Percentiles rank a stretch among this genome's conserved stretches.
Conservation (phyloP, 2,113 vertebrate species). For the Archocentrus centrarchus region DNA sequence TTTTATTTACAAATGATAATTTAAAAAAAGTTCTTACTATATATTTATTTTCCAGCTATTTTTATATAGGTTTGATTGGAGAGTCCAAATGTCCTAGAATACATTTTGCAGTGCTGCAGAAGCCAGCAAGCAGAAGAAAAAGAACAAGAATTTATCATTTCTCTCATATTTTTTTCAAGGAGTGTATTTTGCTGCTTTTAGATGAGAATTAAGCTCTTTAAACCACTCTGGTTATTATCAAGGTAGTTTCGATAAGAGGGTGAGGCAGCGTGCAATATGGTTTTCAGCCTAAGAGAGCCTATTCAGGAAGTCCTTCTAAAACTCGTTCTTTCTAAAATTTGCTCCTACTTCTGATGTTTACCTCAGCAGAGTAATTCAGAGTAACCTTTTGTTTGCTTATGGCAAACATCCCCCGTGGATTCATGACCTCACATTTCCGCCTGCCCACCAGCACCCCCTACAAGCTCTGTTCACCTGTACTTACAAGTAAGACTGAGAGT, state of each 20-base stretch:
- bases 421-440: no score
- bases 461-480: no score
- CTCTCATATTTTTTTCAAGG: accelerated
- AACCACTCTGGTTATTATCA: background rate
- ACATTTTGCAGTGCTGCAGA: background rate
- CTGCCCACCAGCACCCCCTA: no score
- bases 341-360: background rate
- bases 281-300: background rate
- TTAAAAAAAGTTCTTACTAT: background rate
- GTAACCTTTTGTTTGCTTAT: background rate
- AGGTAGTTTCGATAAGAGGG: accelerated
- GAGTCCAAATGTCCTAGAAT: no score
- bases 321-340: background rate
- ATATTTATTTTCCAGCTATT: background rate
- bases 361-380: background rate
- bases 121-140: background rate
- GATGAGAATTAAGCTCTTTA: no score
- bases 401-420: no score
- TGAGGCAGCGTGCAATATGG: background rate
- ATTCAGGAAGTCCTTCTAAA: background rate
- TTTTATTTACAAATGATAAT: background rate
- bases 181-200: background rate
- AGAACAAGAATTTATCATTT: background rate
- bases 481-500: no score
- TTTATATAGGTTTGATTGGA: no score